phyloP scores from a whole-genome alignment of 2,888 invertebrate genomes.

The Cosmia pyralina region DNA sequence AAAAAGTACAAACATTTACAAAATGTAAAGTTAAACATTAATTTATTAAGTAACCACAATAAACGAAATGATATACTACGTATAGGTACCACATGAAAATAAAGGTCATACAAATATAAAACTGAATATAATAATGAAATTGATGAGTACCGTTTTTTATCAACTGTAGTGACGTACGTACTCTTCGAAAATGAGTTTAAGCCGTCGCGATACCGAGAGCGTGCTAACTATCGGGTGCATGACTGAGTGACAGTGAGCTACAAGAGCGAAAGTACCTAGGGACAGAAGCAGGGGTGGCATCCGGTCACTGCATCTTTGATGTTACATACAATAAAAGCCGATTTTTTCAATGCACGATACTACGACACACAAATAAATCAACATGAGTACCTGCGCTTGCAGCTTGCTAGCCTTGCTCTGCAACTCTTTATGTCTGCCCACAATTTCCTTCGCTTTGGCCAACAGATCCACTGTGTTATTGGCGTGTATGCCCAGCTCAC shows the following conservation, averaged over 20 bases:
- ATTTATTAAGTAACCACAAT: conserved; percentile 20
- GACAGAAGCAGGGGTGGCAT: conserved; percentile 57
- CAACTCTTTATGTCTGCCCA: conserved; percentile 97
- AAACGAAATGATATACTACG: conserved; percentile 48
- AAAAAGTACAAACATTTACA: conserved; percentile 31
- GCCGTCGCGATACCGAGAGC: conserved; percentile 55
- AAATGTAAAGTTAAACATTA: conserved; percentile 33
- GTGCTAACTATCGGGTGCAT: conserved; percentile 59
- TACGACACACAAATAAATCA: conserved; percentile 38
- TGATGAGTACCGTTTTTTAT: conserved; percentile 57
- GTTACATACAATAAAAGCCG: conserved; percentile 33
- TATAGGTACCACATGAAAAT: conserved; percentile 48
- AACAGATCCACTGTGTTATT: conserved; percentile 95
- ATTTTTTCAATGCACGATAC: conserved; percentile 63
- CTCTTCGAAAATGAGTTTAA: conserved; percentile 62
- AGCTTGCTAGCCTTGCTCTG: conserved; percentile 96
- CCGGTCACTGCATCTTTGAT: conserved; percentile 52
- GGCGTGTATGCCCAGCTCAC: conserved; percentile 97
- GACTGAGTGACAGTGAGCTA: conserved; percentile 62
- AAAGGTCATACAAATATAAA: conserved; percentile 34
- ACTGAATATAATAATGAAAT: conserved; percentile 57
- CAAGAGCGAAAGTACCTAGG: conserved; percentile 62
- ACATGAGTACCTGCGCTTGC: conserved; percentile 93
- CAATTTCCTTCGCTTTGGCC: conserved; percentile 97
- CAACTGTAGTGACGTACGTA: conserved; percentile 57